Percentiles rank a stretch among this genome's conserved stretches.
Evolutionary conservation across 92 coral and sea anemone genomes (phyloP).

Genomic region (Umimayanthus chanpuru): DNA sequence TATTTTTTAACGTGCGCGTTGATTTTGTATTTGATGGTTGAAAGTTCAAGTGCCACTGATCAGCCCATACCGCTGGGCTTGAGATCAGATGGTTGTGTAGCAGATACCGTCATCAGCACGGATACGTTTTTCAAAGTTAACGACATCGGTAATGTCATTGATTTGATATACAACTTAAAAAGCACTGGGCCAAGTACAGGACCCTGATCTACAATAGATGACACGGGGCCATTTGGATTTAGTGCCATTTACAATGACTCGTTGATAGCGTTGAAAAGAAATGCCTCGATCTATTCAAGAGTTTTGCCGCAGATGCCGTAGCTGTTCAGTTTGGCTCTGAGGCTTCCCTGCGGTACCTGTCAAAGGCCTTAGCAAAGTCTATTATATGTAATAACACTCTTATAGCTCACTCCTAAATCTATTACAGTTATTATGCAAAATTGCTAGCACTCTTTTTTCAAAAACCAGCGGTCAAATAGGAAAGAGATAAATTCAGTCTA

Average conservation of each 20-base stretch:
- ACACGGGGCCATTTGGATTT: conserved; percentile 36
- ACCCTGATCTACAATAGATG: conserved; percentile 29
- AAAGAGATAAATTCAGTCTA: no score
- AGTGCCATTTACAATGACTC: conserved; percentile 38
- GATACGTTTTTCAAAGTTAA: conserved; percentile 20
- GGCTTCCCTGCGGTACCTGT: no score
- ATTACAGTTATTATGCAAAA: no score
- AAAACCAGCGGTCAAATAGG: no score
- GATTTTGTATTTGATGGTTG: background rate
- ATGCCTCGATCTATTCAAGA: background rate
- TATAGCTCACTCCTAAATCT: no score
- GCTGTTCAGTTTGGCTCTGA: background rate
- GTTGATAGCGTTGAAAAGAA: conserved; percentile 31
- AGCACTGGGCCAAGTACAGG: conserved; percentile 30
- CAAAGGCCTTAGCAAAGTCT: background rate
- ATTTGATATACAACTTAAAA: conserved; percentile 35
- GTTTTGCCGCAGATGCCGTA: conserved; percentile 23
- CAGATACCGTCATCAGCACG: conserved; percentile 44
- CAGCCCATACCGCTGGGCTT: conserved; percentile 14
- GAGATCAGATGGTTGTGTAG: conserved; percentile 18
- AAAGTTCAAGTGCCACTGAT: background rate
- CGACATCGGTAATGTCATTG: conserved; percentile 25
- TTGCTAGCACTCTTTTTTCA: no score
- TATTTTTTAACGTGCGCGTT: background rate
- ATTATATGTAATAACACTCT: no score